Percentiles rank a stretch among this genome's conserved stretches.
Conservation (phyloP, 2,888 invertebrate genomes). For the Trichopria drosophilae region DNA sequence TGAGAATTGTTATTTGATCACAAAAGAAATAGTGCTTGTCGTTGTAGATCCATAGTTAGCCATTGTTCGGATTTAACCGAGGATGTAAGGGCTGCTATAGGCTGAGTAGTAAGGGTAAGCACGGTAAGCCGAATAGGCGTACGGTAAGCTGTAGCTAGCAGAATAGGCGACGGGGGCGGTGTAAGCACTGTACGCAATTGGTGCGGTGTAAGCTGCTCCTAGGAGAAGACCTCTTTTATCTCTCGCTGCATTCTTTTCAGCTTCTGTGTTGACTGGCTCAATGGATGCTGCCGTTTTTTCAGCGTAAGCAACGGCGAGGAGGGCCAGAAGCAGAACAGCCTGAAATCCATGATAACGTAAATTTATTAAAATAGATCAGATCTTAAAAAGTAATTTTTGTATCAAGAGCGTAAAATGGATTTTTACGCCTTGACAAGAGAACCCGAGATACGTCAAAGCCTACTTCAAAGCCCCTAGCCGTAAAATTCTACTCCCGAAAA, state of each 20-base stretch:
- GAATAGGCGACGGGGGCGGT: conserved; percentile 36
- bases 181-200: conserved; percentile 37
- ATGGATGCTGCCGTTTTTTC: conserved; percentile 29
- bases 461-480: too few species aligned
- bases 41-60: too few species aligned
- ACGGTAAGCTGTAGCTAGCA: conserved; percentile 33
- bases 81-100: conserved; percentile 40
- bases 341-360: conserved; percentile 26
- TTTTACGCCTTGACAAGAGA: too few species aligned
- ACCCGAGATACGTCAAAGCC: too few species aligned
- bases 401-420: too few species aligned
- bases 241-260: conserved; percentile 32
- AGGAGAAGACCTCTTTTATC: conserved; percentile 46
- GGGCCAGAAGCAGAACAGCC: conserved; percentile 45
- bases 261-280: neutral
- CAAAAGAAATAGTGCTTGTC: too few species aligned
- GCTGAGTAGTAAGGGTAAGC: conserved; percentile 40
- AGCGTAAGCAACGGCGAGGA: conserved; percentile 44
- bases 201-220: conserved; percentile 31
- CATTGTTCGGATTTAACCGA: conserved; percentile 36
- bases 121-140: conserved; percentile 39
- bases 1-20: too few species aligned
- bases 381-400: too few species aligned
- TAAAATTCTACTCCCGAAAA: too few species aligned
- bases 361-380: neutral